Conservation (phyloP, 2,888 invertebrate species). For the Formica aserva region DNA sequence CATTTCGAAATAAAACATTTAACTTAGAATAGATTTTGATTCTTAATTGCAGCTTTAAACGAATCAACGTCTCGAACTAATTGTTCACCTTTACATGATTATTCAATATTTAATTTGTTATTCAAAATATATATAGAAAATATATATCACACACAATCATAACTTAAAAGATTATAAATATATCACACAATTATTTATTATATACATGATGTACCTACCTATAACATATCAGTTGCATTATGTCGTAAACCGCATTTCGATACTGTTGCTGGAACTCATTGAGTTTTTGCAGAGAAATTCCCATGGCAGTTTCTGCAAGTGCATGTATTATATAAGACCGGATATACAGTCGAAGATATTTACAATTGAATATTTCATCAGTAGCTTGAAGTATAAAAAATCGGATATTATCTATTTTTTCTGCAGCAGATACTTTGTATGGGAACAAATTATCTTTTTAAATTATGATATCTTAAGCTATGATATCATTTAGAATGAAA, state of each 20-base stretch:
- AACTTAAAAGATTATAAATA: background rate
- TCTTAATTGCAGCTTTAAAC: too few species aligned
- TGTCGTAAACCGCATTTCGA: background rate
- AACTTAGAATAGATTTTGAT: too few species aligned
- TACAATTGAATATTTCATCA: background rate
- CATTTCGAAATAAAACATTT: too few species aligned
- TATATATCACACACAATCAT: background rate
- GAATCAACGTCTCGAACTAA: background rate
- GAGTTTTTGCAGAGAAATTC: too few species aligned
- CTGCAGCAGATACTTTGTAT: too few species aligned
- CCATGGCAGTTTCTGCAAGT: conserved; percentile 34
- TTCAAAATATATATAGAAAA: background rate
- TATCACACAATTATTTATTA: background rate
- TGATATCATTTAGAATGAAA: background rate
- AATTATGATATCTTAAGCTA: background rate
- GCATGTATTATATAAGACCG: background rate
- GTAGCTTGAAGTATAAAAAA: background rate
- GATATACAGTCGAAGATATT: background rate
- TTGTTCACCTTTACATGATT: too few species aligned
- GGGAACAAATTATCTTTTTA: background rate
- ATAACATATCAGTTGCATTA: background rate
- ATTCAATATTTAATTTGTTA: background rate
- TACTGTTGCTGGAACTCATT: too few species aligned
- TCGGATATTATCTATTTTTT: background rate
- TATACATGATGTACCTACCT: background rate